Percentiles rank a stretch among this genome's conserved stretches.
These are phyloP conservation scores for Apodemia duryi DNA, from an alignment of 2,888 invertebrate species.

Conservation along the genomic window DNA sequence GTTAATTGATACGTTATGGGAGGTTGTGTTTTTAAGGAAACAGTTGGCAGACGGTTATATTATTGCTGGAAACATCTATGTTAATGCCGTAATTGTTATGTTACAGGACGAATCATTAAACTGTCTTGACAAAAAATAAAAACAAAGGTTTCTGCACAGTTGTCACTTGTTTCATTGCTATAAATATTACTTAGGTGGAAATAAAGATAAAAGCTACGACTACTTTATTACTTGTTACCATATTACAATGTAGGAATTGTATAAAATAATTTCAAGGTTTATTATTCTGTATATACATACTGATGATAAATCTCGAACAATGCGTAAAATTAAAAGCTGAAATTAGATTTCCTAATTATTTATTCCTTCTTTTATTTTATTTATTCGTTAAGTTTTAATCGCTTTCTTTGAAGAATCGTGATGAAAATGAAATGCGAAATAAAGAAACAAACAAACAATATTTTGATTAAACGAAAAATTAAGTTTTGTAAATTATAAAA, in stretches of 20 bases:
- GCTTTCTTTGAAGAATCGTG: too few relatives aligned
- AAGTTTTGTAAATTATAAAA: too few relatives aligned
- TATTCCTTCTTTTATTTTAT: too few relatives aligned
- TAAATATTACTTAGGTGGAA: not conserved
- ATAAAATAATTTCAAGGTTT: not conserved
- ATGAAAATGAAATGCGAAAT: too few relatives aligned
- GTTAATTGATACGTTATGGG: conserved; percentile 10
- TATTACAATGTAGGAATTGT: not conserved
- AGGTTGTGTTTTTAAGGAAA: conserved; percentile 3
- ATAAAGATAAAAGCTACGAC: conserved; percentile 1
- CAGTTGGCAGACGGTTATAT: conserved; percentile 8
- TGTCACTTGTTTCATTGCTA: conserved; percentile 14
- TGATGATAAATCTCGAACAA: not conserved
- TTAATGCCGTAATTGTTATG: conserved; percentile 5
- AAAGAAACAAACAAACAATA: too few relatives aligned
- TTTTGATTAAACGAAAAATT: too few relatives aligned
- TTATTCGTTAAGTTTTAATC: too few relatives aligned
- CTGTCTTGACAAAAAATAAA: conserved; percentile 1
- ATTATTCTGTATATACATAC: not conserved
- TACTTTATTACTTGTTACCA: not conserved
- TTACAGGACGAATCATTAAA: conserved; percentile 5
- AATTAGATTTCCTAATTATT: too few relatives aligned
- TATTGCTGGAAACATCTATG: conserved; percentile 11
- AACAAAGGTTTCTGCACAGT: conserved; percentile 15
- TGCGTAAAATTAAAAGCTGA: not conserved